Percentiles rank a stretch among this genome's conserved stretches.
phyloP scores from a whole-genome alignment of 2,888 invertebrate genomes.

The Acheta domesticus region DNA sequence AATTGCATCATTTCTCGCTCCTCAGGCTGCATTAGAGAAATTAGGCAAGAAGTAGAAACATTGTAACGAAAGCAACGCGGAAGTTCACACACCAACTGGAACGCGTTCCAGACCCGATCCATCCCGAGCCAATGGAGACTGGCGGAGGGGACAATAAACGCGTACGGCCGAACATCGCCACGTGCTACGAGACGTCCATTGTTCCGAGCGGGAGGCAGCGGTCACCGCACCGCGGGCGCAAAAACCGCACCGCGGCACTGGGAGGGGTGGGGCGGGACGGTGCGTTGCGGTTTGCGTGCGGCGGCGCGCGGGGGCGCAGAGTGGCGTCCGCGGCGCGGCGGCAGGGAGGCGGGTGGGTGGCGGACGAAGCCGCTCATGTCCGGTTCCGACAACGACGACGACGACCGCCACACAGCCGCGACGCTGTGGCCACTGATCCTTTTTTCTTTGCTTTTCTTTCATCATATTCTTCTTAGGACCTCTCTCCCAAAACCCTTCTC shows the following conservation, averaged over 20 bases:
- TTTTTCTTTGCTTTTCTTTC: too few species aligned
- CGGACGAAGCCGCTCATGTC: neutral
- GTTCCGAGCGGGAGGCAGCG: neutral
- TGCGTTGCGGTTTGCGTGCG: constrained; percentile 3
- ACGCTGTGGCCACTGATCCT: too few species aligned
- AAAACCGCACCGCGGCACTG: neutral
- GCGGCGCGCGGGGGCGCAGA: neutral
- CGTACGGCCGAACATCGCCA: neutral
- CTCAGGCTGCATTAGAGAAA: too few species aligned
- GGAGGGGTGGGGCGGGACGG: neutral
- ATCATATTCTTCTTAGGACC: too few species aligned
- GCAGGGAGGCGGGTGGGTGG: neutral
- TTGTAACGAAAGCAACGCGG: neutral
- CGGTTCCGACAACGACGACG: neutral
- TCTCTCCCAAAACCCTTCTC: neutral
- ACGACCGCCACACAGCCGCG: too few species aligned
- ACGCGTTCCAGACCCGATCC: neutral
- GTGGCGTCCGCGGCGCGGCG: neutral
- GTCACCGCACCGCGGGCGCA: neutral
- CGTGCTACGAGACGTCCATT: neutral
- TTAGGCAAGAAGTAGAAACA: too few species aligned
- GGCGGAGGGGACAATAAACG: neutral
- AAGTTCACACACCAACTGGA: neutral
- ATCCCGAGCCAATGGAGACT: neutral
- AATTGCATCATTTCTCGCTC: too few species aligned